Evolutionary conservation across 2,113 vertebrate species (phyloP).

Genomic region (Dolichallabes microphthalmus): DNA sequence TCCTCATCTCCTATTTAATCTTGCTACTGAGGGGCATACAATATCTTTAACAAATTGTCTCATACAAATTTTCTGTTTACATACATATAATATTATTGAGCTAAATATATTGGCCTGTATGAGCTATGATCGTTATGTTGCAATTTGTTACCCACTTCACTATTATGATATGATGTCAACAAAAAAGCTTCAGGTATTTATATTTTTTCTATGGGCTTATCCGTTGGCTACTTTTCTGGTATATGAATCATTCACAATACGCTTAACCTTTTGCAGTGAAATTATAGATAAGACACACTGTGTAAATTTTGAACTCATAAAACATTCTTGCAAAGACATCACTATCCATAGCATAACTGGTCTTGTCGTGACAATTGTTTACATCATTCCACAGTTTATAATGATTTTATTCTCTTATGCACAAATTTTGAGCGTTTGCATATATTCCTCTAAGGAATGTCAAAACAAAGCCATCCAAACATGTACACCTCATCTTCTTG

Average conservation of each 20-base stretch:
- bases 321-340: conserved; percentile 57
- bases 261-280: conserved; percentile 54
- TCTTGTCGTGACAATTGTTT: conserved; percentile 39
- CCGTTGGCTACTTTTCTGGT: conserved; percentile 52
- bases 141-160: conserved; percentile 61
- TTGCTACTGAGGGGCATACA: conserved; percentile 47
- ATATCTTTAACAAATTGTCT: conserved; percentile 54
- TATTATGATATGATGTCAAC: conserved; percentile 61
- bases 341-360: conserved; percentile 50
- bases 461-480: conserved; percentile 60
- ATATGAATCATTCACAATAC: conserved; percentile 52
- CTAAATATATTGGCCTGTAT: conserved; percentile 62
- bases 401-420: conserved; percentile 62
- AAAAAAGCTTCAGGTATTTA: conserved; percentile 48
- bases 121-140: conserved; percentile 65
- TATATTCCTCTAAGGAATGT: conserved; percentile 49
- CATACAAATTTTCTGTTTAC: conserved; percentile 58
- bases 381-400: conserved; percentile 50
- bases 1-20: conserved; percentile 50
- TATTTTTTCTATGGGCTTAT: conserved; percentile 57
- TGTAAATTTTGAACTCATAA: conserved; percentile 56
- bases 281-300: conserved; percentile 58
- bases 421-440: conserved; percentile 61
- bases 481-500: conserved; percentile 59
- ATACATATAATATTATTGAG: conserved; percentile 59